Base-by-base conservation (phyloP, 2,888 invertebrate genomes). In the Norana najaformis region DNA sequence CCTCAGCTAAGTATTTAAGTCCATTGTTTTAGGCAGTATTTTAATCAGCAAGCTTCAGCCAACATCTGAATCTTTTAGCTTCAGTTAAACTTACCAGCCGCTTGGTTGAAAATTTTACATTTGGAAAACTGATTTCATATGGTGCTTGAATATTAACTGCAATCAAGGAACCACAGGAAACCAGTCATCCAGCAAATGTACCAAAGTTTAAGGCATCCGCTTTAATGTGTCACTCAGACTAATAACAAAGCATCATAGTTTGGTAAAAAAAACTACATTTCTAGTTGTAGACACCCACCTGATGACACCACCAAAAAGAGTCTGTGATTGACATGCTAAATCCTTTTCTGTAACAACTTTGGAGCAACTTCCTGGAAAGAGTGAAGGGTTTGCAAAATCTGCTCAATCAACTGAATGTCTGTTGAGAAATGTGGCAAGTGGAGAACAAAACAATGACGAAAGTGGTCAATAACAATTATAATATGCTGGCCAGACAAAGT, bases 111-210 rank as follows among this genome's bases (percentile, higher is more conserved):
- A 85, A 35, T n/a, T 35, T 88, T 69, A 38, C 34, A 88, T 53
- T 39, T 88, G 83, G 69, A 88, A 90, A 90, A 94, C 94, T 94
- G 94, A 94, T 94, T 94, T 94, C 94, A 94, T 93, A 93, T 94
- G 94, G 94, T 94, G 94, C 94, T 94, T 94, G 94, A 94, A 90
- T 90, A 47, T 88, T 88, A 88, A 89, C 90, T 82, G 69, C n/a
- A 88, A 89, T 88, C 88, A 41, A 88, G 39, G 88, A 34, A 88
- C 88, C 88, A 47, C 39, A 47, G 47, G 39, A 88, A 88, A 88
- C 88, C 88, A 88, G 88, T 39, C 37, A 37, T 39, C 88, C 47
- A 35, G 69, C 30, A 11, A 69, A 69, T n/a, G 30, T n/a, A 16
- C 11, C 11, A 53, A n/a, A 30, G 23, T 53, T 53, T 13, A 53